Conservation (phyloP, 1,140 invertebrate species). For the Adoxophyes honmai region DNA sequence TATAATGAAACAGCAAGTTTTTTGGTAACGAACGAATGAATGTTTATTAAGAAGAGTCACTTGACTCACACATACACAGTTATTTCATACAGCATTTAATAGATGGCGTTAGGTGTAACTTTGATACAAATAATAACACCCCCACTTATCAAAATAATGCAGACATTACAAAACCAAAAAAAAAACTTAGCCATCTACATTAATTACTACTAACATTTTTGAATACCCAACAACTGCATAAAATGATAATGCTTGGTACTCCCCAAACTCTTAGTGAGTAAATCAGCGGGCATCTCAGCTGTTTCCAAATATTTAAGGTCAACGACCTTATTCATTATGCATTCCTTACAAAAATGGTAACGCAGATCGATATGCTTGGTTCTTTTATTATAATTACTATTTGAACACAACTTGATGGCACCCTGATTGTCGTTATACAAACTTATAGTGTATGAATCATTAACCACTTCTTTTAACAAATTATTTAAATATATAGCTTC, state of each 20-base stretch:
- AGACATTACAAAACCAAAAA: too few relatives aligned
- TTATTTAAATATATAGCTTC: neutral
- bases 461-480: neutral
- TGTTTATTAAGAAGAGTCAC: too few relatives aligned
- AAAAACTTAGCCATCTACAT: too few relatives aligned
- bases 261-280: neutral
- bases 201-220: too few relatives aligned
- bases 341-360: neutral
- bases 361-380: neutral
- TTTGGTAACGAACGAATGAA: too few relatives aligned
- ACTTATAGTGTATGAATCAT: neutral
- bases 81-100: too few relatives aligned
- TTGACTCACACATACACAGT: too few relatives aligned
- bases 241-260: neutral
- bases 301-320: neutral
- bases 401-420: neutral
- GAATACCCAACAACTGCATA: too few relatives aligned
- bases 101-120: too few relatives aligned
- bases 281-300: neutral
- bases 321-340: neutral
- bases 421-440: neutral
- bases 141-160: too few relatives aligned
- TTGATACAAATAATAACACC: too few relatives aligned
- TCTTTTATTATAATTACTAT: neutral
- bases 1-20: too few relatives aligned